Base-by-base conservation (phyloP, 2,113 vertebrate species). In the Pterophyllum scalare region DNA sequence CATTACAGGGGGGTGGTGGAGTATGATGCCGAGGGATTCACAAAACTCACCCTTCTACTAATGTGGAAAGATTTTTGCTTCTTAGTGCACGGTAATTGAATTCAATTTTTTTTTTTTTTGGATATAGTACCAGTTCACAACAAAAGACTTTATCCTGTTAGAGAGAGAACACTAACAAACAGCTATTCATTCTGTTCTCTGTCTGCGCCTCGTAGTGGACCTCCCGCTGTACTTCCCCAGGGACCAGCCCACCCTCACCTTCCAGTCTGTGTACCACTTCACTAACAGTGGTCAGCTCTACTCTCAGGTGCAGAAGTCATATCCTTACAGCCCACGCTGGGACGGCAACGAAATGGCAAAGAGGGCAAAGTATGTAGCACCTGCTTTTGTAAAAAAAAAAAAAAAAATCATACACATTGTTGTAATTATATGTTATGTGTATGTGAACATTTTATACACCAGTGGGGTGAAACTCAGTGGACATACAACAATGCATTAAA, bases 311-410 rank as follows among this genome's bases (percentile, higher is more conserved):
- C 98, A 99, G 94, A 99, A 98, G 94, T 98, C 98, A 14, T 99
- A 99, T 77, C 98, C 98, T 0, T 99, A 99, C 91, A 99, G 98
- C 93, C 98, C 98, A 1, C 97, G 98, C 89, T 99, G 98, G 98
- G 98, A 99, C 54, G 98, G 98, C 91, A 99, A 99, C 58, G 98
- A 99, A 94, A 99, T 99, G 98, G 98, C 98, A 88, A 99, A 99
- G 95, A 97, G 98, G 96, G 98, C 98, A 87, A 99, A 99, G 98
- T 99, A 96, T 97, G 98, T 81, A 9, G 11, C 46, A 57, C 35
- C 15, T 24, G 5, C 31, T n/a, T n/a, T n/a, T n/a, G n/a, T n/a
- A n/a, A n/a, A n/a, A n/a, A n/a, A n/a, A n/a, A n/a, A n/a, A n/a
- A n/a, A 12, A 72, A 52, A 72, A 72, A 54, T 19, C 49, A 19